These are phyloP conservation scores for Mormyrus hasselquistii DNA, from an alignment of 2,797 vertebrate species.

Conservation along the genomic window DNA sequence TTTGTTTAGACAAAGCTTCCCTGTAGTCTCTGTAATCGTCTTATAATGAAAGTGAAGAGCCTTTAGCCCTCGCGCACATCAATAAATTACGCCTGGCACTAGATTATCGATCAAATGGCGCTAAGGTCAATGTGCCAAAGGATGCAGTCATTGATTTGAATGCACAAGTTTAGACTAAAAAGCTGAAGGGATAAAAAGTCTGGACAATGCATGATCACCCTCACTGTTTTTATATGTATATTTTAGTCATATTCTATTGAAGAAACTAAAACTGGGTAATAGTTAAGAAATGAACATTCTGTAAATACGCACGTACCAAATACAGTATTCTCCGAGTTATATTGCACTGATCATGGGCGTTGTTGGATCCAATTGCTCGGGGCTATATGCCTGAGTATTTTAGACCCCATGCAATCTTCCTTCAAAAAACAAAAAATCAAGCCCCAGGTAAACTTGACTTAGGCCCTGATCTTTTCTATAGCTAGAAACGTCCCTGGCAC, in stretches of 20 bases:
- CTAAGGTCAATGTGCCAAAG: neutral
- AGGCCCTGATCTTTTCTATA: neutral
- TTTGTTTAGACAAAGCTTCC: neutral
- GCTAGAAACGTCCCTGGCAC: neutral
- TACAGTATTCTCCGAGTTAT: neutral
- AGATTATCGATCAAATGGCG: constrained; percentile 13
- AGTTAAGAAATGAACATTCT: neutral
- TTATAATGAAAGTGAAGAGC: neutral
- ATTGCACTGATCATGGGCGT: neutral
- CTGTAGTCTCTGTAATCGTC: neutral
- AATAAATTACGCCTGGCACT: neutral
- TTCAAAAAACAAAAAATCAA: neutral
- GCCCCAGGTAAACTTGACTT: neutral
- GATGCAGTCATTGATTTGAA: constrained; percentile 16
- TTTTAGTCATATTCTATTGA: neutral
- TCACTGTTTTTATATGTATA: neutral
- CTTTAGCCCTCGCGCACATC: neutral
- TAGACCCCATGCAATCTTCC: neutral
- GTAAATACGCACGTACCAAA: neutral
- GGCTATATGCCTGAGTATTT: neutral
- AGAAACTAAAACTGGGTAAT: neutral
- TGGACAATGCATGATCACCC: neutral
- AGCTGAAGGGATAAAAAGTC: neutral
- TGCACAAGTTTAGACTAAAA: neutral
- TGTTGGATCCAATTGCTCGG: neutral